Percentiles rank a stretch among this genome's conserved stretches.
Evolutionary conservation across 1,140 invertebrate genomes (phyloP).

Genomic region (Zophobas morio): DNA sequence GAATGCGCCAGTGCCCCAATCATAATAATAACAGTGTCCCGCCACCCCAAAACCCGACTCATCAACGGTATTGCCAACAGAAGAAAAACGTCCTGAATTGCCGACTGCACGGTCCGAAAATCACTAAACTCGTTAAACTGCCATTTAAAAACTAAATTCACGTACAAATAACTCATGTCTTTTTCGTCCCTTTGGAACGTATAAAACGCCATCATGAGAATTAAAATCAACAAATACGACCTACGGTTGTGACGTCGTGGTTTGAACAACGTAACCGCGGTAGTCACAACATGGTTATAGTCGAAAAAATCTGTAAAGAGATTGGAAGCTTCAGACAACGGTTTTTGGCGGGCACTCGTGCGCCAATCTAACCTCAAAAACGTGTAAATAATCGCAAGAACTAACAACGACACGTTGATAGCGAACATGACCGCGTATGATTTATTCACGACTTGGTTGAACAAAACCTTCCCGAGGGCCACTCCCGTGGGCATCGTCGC

Average conservation of each 20-base stretch:
- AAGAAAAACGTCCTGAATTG: slow-evolving; percentile 76
- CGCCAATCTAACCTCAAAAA: slow-evolving; percentile 75
- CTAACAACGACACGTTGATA: slow-evolving; percentile 76
- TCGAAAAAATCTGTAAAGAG: slow-evolving; percentile 81
- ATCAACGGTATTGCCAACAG: slow-evolving; percentile 78
- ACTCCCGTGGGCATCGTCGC: slow-evolving; percentile 82
- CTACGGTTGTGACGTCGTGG: slow-evolving; percentile 71
- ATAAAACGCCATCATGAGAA: slow-evolving; percentile 81
- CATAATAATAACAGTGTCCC: slow-evolving; percentile 80
- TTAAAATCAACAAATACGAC: slow-evolving; percentile 75
- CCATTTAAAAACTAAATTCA: slow-evolving; percentile 79
- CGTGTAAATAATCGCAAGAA: slow-evolving; percentile 76
- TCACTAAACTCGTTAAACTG: slow-evolving; percentile 73
- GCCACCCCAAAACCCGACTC: slow-evolving; percentile 75
- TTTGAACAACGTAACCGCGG: slow-evolving; percentile 71
- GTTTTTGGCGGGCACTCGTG: slow-evolving; percentile 74
- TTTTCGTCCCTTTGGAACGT: slow-evolving; percentile 86
- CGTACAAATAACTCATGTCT: slow-evolving; percentile 78
- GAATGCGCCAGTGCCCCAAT: slow-evolving; percentile 79
- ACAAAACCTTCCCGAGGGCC: slow-evolving; percentile 76
- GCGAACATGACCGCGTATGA: slow-evolving; percentile 81
- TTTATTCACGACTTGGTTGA: slow-evolving; percentile 70
- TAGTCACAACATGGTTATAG: slow-evolving; percentile 75
- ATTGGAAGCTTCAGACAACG: slow-evolving; percentile 72
- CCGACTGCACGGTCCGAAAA: slow-evolving; percentile 76